Conservation (phyloP, 1,140 invertebrate genomes). For the Zelostemma sp. region DNA sequence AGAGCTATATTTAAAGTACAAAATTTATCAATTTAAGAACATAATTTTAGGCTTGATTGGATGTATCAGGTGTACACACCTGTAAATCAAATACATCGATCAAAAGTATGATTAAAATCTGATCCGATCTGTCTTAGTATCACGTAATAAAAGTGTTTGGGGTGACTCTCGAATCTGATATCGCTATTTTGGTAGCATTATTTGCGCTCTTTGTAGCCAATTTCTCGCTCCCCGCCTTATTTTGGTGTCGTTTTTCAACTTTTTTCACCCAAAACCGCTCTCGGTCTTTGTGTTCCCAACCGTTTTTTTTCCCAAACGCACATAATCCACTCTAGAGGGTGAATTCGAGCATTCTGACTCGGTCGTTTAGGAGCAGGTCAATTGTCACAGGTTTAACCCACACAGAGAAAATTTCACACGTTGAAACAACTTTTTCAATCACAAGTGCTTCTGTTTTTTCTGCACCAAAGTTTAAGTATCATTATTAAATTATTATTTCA, state of each 20-base stretch:
- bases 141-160: constrained; percentile 38
- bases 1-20: too few species aligned
- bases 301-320: constrained; percentile 59
- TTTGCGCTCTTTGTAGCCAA: constrained; percentile 65
- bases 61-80: constrained; percentile 20
- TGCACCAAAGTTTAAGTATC: neutral
- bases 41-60: too few species aligned
- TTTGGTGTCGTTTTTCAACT: constrained; percentile 70
- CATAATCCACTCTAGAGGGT: constrained; percentile 67
- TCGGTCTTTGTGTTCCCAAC: constrained; percentile 52
- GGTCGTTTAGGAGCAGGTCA: constrained; percentile 63
- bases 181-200: constrained; percentile 60
- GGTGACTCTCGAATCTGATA: constrained; percentile 62
- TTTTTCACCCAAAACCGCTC: constrained; percentile 70
- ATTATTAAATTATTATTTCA: constrained; percentile 4
- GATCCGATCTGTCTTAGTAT: constrained; percentile 47
- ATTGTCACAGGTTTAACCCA: constrained; percentile 61
- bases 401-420: constrained; percentile 17
- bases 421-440: constrained; percentile 26
- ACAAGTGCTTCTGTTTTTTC: constrained; percentile 24
- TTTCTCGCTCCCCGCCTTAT: constrained; percentile 66
- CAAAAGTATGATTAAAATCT: constrained; percentile 53
- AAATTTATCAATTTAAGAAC: too few species aligned
- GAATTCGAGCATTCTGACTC: constrained; percentile 62
- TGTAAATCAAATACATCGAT: constrained; percentile 29